phyloP scores from a whole-genome alignment of 1,140 invertebrate species.

The Apis mellifera region Amel_HAv3.1 CM009932.2:6046501-6047000 shows the following conservation, averaged over 20 bases:
- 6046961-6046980: too few species aligned
- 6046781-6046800: slow-evolving; percentile 54
- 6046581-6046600: slow-evolving; percentile 41
- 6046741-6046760: slow-evolving; percentile 53
- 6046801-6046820: slow-evolving; percentile 34
- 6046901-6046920: neutral
- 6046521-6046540: slow-evolving; percentile 17
- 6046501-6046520: neutral
- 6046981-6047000: too few species aligned
- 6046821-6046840: slow-evolving; percentile 15
- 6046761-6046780: neutral
- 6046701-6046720: slow-evolving; percentile 63
- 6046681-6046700: slow-evolving; percentile 73
- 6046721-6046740: slow-evolving; percentile 63
- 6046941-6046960: too few species aligned
- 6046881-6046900: too few species aligned
- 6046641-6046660: slow-evolving; percentile 72
- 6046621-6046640: slow-evolving; percentile 69
- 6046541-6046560: neutral
- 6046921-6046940: neutral
- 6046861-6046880: neutral
- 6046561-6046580: neutral
- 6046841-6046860: neutral
- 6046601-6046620: slow-evolving; percentile 52
- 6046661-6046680: slow-evolving; percentile 72